Evolutionary conservation across 2,113 vertebrate genomes (phyloP).

Genomic region (Condylura cristata): DNA sequence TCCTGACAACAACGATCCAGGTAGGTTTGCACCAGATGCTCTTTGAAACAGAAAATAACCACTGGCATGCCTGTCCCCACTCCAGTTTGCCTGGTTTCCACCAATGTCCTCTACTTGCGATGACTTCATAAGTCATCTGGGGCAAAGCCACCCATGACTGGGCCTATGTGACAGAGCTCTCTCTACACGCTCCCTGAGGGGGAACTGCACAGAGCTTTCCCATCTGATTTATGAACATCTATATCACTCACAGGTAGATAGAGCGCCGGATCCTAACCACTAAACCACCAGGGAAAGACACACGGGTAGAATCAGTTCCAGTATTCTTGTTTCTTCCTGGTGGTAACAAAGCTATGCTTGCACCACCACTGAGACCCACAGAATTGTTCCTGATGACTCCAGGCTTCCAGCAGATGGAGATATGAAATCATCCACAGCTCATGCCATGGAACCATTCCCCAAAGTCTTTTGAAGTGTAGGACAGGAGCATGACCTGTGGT

Average conservation of each 20-base stretch:
- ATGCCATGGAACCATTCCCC: background rate
- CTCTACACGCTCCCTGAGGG: background rate
- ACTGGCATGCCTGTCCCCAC: background rate
- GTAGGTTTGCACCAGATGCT: background rate
- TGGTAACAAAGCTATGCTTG: background rate
- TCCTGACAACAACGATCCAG: background rate
- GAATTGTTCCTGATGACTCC: background rate
- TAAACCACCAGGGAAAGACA: no score
- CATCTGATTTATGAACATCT: background rate
- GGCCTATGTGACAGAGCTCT: background rate
- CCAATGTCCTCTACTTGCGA: background rate
- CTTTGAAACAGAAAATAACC: conserved; percentile 17
- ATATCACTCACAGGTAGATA: background rate
- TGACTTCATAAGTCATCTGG: background rate
- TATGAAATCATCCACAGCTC: background rate
- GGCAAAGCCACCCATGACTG: background rate
- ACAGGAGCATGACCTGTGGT: background rate
- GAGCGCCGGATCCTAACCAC: no score
- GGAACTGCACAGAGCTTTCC: background rate
- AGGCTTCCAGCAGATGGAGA: background rate
- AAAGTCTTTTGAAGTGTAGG: background rate
- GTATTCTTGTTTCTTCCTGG: background rate
- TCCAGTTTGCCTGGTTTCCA: background rate
- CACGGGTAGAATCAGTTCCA: background rate
- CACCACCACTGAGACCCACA: background rate